Evolutionary conservation across 2,797 vertebrate species (phyloP), one percentile per base, ranked within the genome.

Genomic region (Dipus sagitta): DNA sequence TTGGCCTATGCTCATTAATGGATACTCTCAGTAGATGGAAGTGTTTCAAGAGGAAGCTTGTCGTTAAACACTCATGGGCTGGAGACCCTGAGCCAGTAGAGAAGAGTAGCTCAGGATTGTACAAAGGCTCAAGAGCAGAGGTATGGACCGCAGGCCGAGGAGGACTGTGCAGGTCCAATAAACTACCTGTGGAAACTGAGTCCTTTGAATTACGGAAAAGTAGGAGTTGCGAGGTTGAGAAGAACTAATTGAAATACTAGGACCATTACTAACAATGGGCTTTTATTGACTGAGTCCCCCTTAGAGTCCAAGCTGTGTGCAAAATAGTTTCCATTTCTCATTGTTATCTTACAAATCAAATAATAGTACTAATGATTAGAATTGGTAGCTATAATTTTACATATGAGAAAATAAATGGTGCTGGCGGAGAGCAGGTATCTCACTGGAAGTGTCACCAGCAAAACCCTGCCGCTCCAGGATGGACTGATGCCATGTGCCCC

Each of bases 281-380:
- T 90, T 85, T 60, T 78, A 52, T 65, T 88, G 76, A 68, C 23
- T 60, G 13, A 94, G 23, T 64, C 58, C 12, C 5, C 28, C 62
- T 14, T 74, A 7, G n/a, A 62, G 60, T 18, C 65, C 67, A 79
- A 14, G 90, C 0, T 54, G 30, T n/a, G 6, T n/a, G 42, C 28
- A 70, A 68, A 89, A 18, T 65, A 65, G 52, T 94, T 52, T 38
- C 47, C 75, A 86, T 26, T 79, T 82, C 54, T 92, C 80, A 92
- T 3, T 68, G 10, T 15, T 58, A 32, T 34, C 18, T 15, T n/a
- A 72, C 30, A 93, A 91, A 23, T n/a, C 15, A 81, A 30, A 64
- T 70, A 24, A 21, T 64, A 82, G 52, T 75, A 52, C 4, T 74
- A 18, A 52, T 42, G 32, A 26, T 42, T 17, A 67, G n/a, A 86